These are phyloP conservation scores for Halictus quadricinctus DNA, from an alignment of 2,888 invertebrate genomes.

Conservation along the genomic window DNA sequence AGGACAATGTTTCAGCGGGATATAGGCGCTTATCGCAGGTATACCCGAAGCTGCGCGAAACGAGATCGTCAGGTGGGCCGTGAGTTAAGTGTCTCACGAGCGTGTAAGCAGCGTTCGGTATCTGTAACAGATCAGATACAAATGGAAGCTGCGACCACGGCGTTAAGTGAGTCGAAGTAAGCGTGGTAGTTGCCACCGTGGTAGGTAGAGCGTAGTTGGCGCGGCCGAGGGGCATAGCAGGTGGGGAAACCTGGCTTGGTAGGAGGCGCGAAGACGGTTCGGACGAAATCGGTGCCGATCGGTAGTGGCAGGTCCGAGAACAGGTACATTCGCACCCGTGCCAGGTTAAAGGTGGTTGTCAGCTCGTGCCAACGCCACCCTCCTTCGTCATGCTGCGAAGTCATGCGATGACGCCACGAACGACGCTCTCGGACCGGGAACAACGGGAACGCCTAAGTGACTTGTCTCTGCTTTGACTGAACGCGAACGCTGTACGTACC, in stretches of 20 bases:
- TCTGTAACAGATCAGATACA: conserved; percentile 73
- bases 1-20: conserved; percentile 4
- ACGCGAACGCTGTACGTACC: conserved; percentile 12
- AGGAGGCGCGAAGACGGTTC: conserved; percentile 39
- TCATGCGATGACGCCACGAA: conserved; percentile 37
- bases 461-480: conserved; percentile 17
- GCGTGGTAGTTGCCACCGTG: conserved; percentile 63
- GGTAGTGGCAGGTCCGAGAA: conserved; percentile 30
- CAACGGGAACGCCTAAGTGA: conserved; percentile 13
- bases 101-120: conserved; percentile 66
- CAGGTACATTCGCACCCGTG: conserved; percentile 41
- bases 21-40: conserved; percentile 5
- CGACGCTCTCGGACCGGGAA: neutral
- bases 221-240: conserved; percentile 36
- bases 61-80: conserved; percentile 44
- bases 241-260: conserved; percentile 37
- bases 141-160: conserved; percentile 67
- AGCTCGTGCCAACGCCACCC: conserved; percentile 7
- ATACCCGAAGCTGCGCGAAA: conserved; percentile 12
- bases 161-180: conserved; percentile 63
- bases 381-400: conserved; percentile 18
- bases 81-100: conserved; percentile 50
- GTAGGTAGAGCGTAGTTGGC: conserved; percentile 58
- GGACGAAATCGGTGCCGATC: conserved; percentile 58
- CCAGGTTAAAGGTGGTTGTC: conserved; percentile 48